Base-by-base conservation (phyloP, 1,140 invertebrate genomes). In the Atta colombica region DNA sequence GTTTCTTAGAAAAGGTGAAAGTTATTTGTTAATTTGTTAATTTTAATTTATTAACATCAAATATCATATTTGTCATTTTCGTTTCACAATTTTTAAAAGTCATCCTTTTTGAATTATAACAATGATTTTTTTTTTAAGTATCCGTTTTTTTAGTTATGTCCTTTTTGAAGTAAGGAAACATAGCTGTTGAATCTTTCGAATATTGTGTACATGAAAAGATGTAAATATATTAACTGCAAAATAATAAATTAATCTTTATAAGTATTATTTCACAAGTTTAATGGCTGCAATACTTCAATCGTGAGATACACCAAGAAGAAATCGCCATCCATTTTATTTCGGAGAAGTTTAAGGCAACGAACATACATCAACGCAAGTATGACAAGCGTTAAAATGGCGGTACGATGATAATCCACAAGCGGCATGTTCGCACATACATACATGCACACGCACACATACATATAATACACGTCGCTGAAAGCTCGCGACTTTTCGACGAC, bases 321-420 rank as follows among this genome's bases (percentile, higher is more conserved):
- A 25, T 61, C 18, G 8, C n/a, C 35, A 45, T 72, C 6, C 45
- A 28, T 84, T 72, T 82, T 60, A 60, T 72, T 49, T 74, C 39
- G 6, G 7, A 12, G 7, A 75, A 14, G 61, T 74, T 84, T 75
- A 74, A 51, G 14, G 14, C 80, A 49, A 18, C 25, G 35, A 25
- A 25, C 55, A 82, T 82, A 49, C 25, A 61, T 82, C 80, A 61
- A 21, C n/a, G 80, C 25, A 61, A 28, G 14, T 84, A 51, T 35
- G 80, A 84, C 80, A 84, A 74, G 80, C 80, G 69, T 78, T 77
- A 81, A 87, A 87, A 87, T 80, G 69, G 53, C 74, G 77, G 61
- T 55, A 65, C 60, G 45, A 81, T 82, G 61, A 85, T 71, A 85
- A 84, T 82, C 69, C 69, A 51, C 55, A 75, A 87, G 25, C 85